A percentile compares a stretch with the other conserved stretches of the same genome.
Evolutionary conservation across 2,797 vertebrate species (phyloP).

Genomic region (Calcarius lapponicus): DNA sequence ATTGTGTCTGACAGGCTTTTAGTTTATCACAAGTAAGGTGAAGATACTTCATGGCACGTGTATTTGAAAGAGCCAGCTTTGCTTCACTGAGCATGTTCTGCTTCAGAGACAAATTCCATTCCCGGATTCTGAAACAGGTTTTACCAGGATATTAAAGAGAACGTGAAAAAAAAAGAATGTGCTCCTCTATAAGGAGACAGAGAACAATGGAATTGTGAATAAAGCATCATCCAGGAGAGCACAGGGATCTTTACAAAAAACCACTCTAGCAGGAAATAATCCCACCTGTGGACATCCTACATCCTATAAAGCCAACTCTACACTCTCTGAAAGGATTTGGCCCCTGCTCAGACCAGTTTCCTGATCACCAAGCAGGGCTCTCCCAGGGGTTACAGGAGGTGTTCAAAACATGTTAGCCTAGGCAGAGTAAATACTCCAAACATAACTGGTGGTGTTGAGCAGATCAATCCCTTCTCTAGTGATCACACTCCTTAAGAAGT

Average conservation of each 20-base stretch:
- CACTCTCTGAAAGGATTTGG: not conserved
- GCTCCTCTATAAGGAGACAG: not conserved
- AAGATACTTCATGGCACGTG: not conserved
- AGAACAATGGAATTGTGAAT: not conserved
- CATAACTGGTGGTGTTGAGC: not conserved
- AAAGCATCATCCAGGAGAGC: not conserved
- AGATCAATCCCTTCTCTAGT: not conserved
- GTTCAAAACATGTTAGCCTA: rapidly evolving
- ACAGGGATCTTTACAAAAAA: not conserved
- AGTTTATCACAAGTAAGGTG: not conserved
- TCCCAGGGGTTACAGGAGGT: not conserved
- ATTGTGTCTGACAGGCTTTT: not conserved
- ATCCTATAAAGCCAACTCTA: not conserved
- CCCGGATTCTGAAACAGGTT: not conserved
- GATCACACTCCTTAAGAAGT: not conserved
- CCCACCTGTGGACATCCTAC: not conserved
- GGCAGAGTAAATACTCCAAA: not conserved
- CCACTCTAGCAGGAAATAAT: not conserved
- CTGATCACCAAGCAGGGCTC: not conserved
- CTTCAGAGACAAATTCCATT: not conserved
- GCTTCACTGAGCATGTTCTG: not conserved
- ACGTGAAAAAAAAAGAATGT: not conserved
- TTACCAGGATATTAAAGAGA: not conserved
- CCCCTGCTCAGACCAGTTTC: not conserved
- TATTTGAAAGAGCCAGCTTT: not conserved